Evolutionary conservation across 1,140 invertebrate species (phyloP), one percentile per base, ranked within the genome.

Genomic region (Heliconius hermathena): DNA sequence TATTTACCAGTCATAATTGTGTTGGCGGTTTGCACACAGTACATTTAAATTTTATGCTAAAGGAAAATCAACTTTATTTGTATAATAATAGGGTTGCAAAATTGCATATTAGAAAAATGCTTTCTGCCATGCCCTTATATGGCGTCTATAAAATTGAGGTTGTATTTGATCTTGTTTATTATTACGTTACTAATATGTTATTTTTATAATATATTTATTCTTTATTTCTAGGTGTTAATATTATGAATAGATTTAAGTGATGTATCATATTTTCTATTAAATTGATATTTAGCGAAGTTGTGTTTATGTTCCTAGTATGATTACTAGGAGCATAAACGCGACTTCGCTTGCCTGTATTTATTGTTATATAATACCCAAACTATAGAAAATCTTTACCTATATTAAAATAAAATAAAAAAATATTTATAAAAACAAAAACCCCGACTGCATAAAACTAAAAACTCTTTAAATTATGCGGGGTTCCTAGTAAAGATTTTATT

Each of bases 21-120:
- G 74, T 76, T 76, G 74, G 54, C 54, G 54, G 74, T 76, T 76
- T 76, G 74, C 74, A 76, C 74, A 66, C 74, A 57, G 54, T 76
- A 76, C 74, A 33, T 76, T 76, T 76, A 29, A 46, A 9, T 22
- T 4, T 18, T 66, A 11, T 22, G 36, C 16, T 38, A 36, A 76
- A 70, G 33, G 1, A 66, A 76, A 66, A 16, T 22, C 41, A 0
- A 70, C 74, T 76, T 49, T 66, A 76, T 52, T 11, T 0, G 0
- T 18, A 36, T 6, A 8, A 18, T 0, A 70, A 66, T 66, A 76
- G 66, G 11, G 54, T 76, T 76, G 18, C n/a, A 38, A 66, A 26
- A 66, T 41, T 70, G 33, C 38, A 70, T 38, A 52, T 33, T 22
- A 66, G 22, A 29, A 76, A 76, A 76, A 66, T 26, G 49, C 74